Conservation (phyloP, 1,140 invertebrate species). For the Coelopa frigida region DNA sequence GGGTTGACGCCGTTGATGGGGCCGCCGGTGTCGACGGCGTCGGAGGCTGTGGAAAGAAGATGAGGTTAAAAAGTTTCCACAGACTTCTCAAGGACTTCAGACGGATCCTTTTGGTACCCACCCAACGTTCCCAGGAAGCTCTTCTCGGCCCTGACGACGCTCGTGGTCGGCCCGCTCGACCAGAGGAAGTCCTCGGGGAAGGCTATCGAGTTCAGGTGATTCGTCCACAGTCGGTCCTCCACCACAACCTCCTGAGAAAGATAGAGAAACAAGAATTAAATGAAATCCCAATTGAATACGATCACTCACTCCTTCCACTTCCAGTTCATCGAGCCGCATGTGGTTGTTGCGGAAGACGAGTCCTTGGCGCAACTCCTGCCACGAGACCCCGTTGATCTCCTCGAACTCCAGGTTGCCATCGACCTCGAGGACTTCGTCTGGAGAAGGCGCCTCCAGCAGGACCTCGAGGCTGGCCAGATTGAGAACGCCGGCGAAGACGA, state of each 20-base stretch:
- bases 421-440: constrained; percentile 6
- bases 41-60: constrained; percentile 6
- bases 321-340: constrained; percentile 34
- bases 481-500: constrained; percentile 24
- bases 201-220: constrained; percentile 43
- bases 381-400: constrained; percentile 36
- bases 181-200: constrained; percentile 47
- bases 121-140: constrained; percentile 34
- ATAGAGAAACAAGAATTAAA: background rate
- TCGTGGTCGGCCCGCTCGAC: constrained; percentile 27
- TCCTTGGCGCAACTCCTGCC: constrained; percentile 37
- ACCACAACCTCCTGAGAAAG: constrained; percentile 39
- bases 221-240: constrained; percentile 28
- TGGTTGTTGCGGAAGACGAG: constrained; percentile 42
- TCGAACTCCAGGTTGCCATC: constrained; percentile 24
- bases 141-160: constrained; percentile 38
- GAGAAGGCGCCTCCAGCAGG: constrained; percentile 6
- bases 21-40: constrained; percentile 28
- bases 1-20: constrained; percentile 39
- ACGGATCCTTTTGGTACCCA: no score
- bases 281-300: background rate
- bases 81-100: no score
- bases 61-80: background rate
- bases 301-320: constrained; percentile 45
- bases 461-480: constrained; percentile 22